phyloP scores from a whole-genome alignment of 2,888 invertebrate genomes.

The Dicroscelio sp. region DNA sequence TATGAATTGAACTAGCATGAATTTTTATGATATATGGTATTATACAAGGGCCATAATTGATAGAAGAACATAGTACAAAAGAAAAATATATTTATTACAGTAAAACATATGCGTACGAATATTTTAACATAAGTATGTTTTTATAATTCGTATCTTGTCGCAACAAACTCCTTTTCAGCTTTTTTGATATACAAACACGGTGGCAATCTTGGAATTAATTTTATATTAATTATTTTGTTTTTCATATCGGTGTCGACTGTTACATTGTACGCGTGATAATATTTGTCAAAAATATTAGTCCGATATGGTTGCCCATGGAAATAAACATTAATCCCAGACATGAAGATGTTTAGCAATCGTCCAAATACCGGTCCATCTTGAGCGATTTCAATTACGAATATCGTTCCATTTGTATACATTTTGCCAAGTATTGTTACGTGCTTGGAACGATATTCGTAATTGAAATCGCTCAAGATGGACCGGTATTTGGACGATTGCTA shows the following conservation, averaged over 20 bases:
- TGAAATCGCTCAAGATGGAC: background rate
- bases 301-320: slow-evolving; percentile 4
- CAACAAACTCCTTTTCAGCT: background rate
- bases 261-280: slow-evolving; percentile 35
- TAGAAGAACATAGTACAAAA: background rate
- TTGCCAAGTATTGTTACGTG: background rate
- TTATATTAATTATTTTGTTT: background rate
- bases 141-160: background rate
- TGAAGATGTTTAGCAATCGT: slow-evolving; percentile 8
- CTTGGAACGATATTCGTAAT: no score
- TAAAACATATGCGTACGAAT: no score
- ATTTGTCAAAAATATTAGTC: background rate
- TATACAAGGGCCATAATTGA: no score
- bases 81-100: no score
- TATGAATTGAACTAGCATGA: no score
- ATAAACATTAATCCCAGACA: background rate
- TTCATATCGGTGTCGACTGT: background rate
- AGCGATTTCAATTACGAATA: background rate
- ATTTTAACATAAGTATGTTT: background rate
- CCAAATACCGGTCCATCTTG: slow-evolving; percentile 48
- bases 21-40: no score
- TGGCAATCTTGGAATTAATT: slow-evolving; percentile 33
- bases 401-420: slow-evolving; percentile 15
- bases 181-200: slow-evolving; percentile 13
- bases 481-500: background rate